Conservation (phyloP, 2,113 vertebrate genomes). For the Epinephelus fuscoguttatus region DNA sequence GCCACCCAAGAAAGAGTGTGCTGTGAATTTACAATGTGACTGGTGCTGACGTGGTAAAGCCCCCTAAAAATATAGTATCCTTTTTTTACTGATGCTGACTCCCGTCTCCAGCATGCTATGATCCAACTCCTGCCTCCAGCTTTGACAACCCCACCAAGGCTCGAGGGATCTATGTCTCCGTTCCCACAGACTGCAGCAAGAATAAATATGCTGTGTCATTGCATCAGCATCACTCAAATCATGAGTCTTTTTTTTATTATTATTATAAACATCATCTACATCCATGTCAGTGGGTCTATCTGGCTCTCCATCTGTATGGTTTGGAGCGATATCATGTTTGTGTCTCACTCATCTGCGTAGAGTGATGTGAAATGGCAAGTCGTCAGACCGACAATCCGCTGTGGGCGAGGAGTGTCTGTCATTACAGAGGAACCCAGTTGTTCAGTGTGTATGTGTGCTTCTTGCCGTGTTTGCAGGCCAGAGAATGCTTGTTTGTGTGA, state of each 20-base stretch:
- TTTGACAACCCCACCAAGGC: slow-evolving; percentile 49
- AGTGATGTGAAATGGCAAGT: slow-evolving; percentile 80
- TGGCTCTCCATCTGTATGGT: slow-evolving; percentile 72
- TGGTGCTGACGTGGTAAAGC: slow-evolving; percentile 40
- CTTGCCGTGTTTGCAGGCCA: background rate
- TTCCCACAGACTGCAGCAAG: slow-evolving; percentile 40
- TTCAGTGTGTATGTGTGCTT: slow-evolving; percentile 21
- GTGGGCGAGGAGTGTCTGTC: slow-evolving; percentile 69
- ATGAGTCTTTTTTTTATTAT: slow-evolving; percentile 36
- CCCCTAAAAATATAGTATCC: slow-evolving; percentile 24
- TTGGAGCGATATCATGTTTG: slow-evolving; percentile 74
- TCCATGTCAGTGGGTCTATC: slow-evolving; percentile 65
- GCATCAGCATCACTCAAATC: slow-evolving; percentile 74
- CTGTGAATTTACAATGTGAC: slow-evolving; percentile 50
- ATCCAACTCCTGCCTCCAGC: slow-evolving; percentile 53
- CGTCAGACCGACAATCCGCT: slow-evolving; percentile 67
- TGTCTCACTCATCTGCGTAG: slow-evolving; percentile 63
- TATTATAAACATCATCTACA: slow-evolving; percentile 62
- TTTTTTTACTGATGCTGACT: slow-evolving; percentile 44
- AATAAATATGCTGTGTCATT: slow-evolving; percentile 67
- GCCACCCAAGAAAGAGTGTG: slow-evolving; percentile 28
- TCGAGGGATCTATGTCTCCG: slow-evolving; percentile 39
- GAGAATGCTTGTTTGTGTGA: slow-evolving; percentile 16
- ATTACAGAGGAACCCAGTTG: slow-evolving; percentile 40
- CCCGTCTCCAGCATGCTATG: slow-evolving; percentile 31